Conservation (phyloP, 2,888 invertebrate species). For the Gymnoscelis rufifasciata region DNA sequence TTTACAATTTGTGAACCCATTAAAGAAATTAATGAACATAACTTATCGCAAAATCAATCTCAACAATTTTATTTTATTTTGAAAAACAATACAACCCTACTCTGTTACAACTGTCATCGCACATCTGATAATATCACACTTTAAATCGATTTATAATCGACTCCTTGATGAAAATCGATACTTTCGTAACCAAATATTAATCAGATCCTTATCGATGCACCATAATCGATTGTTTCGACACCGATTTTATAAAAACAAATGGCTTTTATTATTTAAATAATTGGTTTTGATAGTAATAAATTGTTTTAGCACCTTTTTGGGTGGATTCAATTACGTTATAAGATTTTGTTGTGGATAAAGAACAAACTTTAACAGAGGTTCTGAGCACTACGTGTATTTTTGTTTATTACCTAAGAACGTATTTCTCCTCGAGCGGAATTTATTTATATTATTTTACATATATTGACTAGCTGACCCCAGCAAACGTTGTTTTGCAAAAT, state of each 20-base stretch:
- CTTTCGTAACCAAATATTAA: conserved; percentile 30
- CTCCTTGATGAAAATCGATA: conserved; percentile 28
- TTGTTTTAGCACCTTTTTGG: not conserved
- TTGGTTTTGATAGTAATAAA: not conserved
- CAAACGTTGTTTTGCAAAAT: too few relatives aligned
- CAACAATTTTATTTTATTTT: too few relatives aligned
- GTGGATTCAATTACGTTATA: not conserved
- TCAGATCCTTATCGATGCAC: conserved; percentile 23
- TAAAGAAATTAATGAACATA: too few relatives aligned
- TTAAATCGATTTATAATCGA: conserved; percentile 25
- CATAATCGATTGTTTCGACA: conserved; percentile 19
- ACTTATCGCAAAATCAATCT: too few relatives aligned
- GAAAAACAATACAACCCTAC: conserved; percentile 7
- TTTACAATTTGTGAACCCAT: too few relatives aligned
- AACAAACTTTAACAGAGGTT: too few relatives aligned
- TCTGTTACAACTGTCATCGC: conserved; percentile 19
- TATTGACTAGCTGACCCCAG: too few relatives aligned
- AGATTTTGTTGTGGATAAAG: too few relatives aligned
- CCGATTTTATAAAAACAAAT: not conserved
- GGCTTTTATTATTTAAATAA: not conserved
- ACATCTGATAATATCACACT: conserved; percentile 23
- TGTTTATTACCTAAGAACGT: too few relatives aligned
- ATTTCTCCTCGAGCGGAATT: too few relatives aligned
- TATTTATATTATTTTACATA: too few relatives aligned
- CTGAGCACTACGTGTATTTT: too few relatives aligned